phyloP scores from a whole-genome alignment of 2,888 invertebrate species.

The Tenthredo livida region DNA sequence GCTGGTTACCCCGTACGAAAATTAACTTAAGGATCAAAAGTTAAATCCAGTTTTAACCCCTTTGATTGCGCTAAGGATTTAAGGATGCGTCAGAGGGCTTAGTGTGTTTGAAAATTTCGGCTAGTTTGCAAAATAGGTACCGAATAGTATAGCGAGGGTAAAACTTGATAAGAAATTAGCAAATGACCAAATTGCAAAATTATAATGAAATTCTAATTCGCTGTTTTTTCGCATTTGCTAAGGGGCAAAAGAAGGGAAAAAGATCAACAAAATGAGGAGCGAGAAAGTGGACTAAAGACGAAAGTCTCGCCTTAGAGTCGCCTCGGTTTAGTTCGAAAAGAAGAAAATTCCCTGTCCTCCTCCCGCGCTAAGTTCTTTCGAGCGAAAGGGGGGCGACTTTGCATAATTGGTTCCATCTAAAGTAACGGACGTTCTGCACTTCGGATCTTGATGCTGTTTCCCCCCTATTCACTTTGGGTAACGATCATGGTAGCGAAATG shows the following conservation, averaged over 20 bases:
- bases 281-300: not conserved
- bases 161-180: not conserved
- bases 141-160: not conserved
- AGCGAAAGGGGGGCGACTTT: conserved; percentile 38
- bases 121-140: not conserved
- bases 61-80: not conserved
- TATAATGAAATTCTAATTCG: not conserved
- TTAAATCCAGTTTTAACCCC: conserved; percentile 36
- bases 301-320: conserved; percentile 42
- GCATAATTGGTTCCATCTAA: conserved; percentile 50
- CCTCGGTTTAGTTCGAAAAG: conserved; percentile 24
- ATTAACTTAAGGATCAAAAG: conserved; percentile 33
- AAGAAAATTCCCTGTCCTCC: conserved; percentile 36
- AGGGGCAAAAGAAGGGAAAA: not conserved
- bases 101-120: not conserved
- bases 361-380: conserved; percentile 16
- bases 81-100: conserved; percentile 13
- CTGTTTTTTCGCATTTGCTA: not conserved
- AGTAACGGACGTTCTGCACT: conserved; percentile 41
- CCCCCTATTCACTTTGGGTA: conserved; percentile 21
- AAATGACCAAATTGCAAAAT: not conserved
- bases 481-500: not conserved
- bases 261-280: not conserved
- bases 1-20: not conserved
- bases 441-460: not conserved